Evolutionary conservation across 2,113 vertebrate genomes (phyloP), one percentile per base, ranked within the genome.

Genomic region (Coreoperca whiteheadi): DNA sequence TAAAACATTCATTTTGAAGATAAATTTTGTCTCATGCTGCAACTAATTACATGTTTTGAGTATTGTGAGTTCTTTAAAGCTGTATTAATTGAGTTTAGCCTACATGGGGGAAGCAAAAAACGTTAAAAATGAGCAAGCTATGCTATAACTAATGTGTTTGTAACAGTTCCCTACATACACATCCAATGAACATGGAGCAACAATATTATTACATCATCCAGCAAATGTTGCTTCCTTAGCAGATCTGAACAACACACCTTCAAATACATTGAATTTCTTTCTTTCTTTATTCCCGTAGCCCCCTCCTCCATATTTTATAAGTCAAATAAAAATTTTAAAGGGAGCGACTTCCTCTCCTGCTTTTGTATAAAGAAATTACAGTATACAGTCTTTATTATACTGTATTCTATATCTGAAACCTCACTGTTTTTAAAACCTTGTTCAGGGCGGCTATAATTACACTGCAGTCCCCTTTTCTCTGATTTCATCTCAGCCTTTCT

Each of bases 401-500:
- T 65, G 4, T 50, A 59, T 18, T 25, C 6, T 50, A 16, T 25
- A 74, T 65, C 25, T 68, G 51, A 75, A 79, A 73, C 28, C 50
- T 59, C 8, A n/a, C 28, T 59, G 41, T 65, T 81, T 82, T 68
- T 25, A 65, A 43, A 85, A 41, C 43, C 37, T 18, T 76, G 74
- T 73, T 66, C 57, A 68, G 50, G 67, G 43, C 15, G 54, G 67
- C 79, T 83, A 8, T 72, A 74, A 86, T 87, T 74, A 79, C 57
- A 53, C 48, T n/a, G 57, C 64, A 7, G 50, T 51, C 41, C 12
- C 46, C 28, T 68, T 82, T 83, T 72, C 69, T 81, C 57, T 83
- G 53, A 81, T 81, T 88, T 65, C 82, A 78, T 87, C 77, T 87
- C 83, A 71, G 46, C 46, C 60, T 74, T 73, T 83, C 39, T 43